Conservation (phyloP, 2,888 invertebrate genomes). For the Lasius fuliginosus region DNA sequence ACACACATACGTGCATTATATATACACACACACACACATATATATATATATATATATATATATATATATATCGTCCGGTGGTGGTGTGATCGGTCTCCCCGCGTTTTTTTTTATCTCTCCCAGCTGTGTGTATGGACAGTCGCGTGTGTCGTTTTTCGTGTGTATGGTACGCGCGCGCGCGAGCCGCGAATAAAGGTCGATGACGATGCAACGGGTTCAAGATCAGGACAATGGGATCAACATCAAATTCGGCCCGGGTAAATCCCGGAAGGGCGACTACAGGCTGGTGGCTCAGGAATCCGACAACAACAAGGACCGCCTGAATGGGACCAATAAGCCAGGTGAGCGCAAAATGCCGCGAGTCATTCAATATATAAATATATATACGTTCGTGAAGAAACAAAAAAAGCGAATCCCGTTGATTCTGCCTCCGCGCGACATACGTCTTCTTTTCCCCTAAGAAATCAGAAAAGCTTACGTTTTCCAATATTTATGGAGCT, state of each 20-base stretch:
- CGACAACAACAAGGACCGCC: slow-evolving; percentile 64
- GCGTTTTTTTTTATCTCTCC: slow-evolving; percentile 55
- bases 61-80: neutral
- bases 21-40: no score
- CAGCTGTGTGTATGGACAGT: neutral
- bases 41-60: slow-evolving; percentile 1
- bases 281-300: slow-evolving; percentile 77
- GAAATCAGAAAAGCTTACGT: neutral
- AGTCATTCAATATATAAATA: neutral
- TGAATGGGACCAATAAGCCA: slow-evolving; percentile 77
- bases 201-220: slow-evolving; percentile 81
- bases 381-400: neutral
- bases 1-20: neutral
- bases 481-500: neutral
- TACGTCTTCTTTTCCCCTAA: neutral
- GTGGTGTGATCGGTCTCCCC: slow-evolving; percentile 40
- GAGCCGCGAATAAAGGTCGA: slow-evolving; percentile 64
- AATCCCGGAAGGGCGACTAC: slow-evolving; percentile 79
- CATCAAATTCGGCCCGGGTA: slow-evolving; percentile 82
- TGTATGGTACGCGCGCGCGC: slow-evolving; percentile 42
- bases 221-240: slow-evolving; percentile 84
- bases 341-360: slow-evolving; percentile 61
- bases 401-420: neutral
- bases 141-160: slow-evolving; percentile 38
- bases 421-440: neutral